These are phyloP conservation scores for Ceratitis capitata DNA, from an alignment of 1,140 invertebrate genomes.

Conservation along the genomic window DNA sequence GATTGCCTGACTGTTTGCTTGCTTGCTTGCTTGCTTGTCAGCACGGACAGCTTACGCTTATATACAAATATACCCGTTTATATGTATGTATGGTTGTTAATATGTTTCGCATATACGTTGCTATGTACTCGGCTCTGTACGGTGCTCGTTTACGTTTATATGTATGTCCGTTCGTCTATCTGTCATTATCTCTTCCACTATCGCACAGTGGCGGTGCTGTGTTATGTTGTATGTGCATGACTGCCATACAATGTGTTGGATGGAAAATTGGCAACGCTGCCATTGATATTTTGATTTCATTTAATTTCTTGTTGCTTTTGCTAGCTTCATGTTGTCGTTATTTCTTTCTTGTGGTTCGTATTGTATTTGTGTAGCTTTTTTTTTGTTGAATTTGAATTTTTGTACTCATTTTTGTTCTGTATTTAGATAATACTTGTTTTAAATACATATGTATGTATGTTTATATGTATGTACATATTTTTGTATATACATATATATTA, in stretches of 20 bases:
- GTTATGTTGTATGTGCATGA: background rate
- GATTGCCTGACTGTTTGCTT: background rate
- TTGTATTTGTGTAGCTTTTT: constrained; percentile 31
- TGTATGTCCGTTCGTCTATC: background rate
- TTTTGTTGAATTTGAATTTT: constrained; percentile 29
- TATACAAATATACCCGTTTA: background rate
- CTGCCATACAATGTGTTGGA: too few relatives aligned
- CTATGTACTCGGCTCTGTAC: background rate
- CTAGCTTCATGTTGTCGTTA: too few relatives aligned
- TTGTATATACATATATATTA: background rate
- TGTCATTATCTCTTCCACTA: background rate
- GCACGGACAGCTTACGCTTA: background rate
- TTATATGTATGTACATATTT: background rate
- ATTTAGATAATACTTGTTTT: constrained; percentile 31
- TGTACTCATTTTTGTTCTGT: constrained; percentile 19
- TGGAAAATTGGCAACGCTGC: constrained; percentile 55
- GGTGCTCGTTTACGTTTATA: background rate
- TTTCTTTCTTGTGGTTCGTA: background rate
- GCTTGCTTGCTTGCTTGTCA: background rate
- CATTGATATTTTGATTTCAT: constrained; percentile 40
- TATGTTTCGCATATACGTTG: background rate
- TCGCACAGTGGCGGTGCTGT: background rate
- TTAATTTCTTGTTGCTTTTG: background rate
- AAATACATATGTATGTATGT: background rate
- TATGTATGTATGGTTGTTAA: background rate